Evolutionary conservation across 92 coral and sea anemone species (phyloP), one percentile per base, ranked within the genome.

Genomic region (Siderastrea radians): DNA sequence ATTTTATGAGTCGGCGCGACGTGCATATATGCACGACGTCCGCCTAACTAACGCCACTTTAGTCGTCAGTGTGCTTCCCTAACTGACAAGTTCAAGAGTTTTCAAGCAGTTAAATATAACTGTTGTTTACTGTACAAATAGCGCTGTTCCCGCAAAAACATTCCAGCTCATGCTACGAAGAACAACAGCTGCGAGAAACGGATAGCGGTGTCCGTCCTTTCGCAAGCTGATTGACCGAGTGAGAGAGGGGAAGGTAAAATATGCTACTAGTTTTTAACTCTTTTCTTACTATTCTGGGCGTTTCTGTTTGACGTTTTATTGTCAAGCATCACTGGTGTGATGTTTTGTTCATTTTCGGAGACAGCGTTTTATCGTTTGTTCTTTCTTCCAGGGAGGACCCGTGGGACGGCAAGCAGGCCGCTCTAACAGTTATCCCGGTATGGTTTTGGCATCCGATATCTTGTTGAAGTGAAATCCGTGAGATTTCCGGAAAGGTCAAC

Each of bases 41-140:
- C 38, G 38, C 38, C 38, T 26, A 58, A 57, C 10, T 15, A 52
- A 19, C 16, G 49, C 51, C 4, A 57, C 5, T 58, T 75, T 6
- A 66, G 49, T 13, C 19, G 51, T 57, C 80, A 10, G 67, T 58
- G 2, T 59, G 52, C 13, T 26, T 51, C 11, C 38, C 14, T 2
- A 59, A 45, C 3, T 60, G 67, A 77, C 68, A 77, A 57, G 53
- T 46, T 77, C 68, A 45, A 45, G 67, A 44, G 52, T 4, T 43
- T 43, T 77, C 62, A 15, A 57, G 51, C n/a, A n/a, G n/a, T n/a
- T n/a, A n/a, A n/a, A n/a, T n/a, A n/a, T n/a, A n/a, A n/a, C n/a
- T n/a, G n/a, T n/a, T n/a, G n/a, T n/a, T n/a, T n/a, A n/a, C 53
- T 77, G 52, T 57, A 51, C 45, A 77, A 77, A 77, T 46, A 77